Conservation (phyloP, 2,797 vertebrate genomes). For the Leptoclinus maculatus region DNA sequence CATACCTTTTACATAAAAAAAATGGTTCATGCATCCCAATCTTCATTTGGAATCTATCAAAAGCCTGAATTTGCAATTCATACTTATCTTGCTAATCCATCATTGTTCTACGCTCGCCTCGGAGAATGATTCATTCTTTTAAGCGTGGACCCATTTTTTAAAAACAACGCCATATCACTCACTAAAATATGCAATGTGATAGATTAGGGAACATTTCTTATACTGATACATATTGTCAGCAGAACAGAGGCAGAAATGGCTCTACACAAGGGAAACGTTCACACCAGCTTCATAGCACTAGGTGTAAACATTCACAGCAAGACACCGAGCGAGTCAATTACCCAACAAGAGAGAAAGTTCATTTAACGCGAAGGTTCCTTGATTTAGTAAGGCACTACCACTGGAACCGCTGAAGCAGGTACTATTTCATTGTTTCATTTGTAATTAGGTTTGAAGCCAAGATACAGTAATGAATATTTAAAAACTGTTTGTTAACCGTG, state of each 20-base stretch:
- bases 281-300: background rate
- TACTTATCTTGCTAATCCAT: background rate
- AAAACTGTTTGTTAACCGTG: background rate
- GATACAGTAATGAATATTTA: constrained; percentile 12
- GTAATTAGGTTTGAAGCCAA: constrained; percentile 31
- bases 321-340: background rate
- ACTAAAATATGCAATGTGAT: background rate
- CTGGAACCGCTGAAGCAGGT: background rate
- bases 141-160: background rate
- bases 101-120: background rate
- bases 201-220: background rate
- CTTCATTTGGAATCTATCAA: background rate
- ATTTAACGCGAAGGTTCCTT: background rate
- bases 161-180: background rate
- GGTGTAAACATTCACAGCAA: background rate
- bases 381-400: background rate
- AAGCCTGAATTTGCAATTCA: background rate
- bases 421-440: background rate
- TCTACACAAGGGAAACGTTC: background rate
- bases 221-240: background rate
- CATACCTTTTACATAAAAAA: background rate
- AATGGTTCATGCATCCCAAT: background rate
- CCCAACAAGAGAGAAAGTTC: background rate
- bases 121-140: background rate
- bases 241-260: background rate